Evolutionary conservation across 2,113 vertebrate genomes (phyloP).

Genomic region (Stercorarius parasiticus): DNA sequence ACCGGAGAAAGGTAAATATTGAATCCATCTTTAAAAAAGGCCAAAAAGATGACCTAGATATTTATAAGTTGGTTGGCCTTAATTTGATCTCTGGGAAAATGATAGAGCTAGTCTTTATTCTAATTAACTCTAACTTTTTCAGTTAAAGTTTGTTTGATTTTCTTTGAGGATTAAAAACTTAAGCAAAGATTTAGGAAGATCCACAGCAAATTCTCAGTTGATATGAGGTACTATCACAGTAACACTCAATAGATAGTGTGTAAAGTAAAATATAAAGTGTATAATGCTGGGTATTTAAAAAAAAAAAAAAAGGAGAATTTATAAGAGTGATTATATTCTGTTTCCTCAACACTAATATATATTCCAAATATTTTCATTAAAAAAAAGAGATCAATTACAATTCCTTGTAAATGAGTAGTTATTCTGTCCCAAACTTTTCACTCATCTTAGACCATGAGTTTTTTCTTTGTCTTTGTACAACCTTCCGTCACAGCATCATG

Average conservation of each 20-base stretch:
- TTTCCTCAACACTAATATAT: neutral
- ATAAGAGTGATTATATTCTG: neutral
- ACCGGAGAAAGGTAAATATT: neutral
- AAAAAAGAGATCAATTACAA: neutral
- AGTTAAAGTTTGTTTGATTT: neutral
- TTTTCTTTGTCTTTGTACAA: neutral
- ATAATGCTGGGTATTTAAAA: neutral
- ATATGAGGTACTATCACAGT: neutral
- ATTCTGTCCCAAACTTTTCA: neutral
- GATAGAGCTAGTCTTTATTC: neutral
- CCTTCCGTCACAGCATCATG: neutral
- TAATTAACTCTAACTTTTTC: neutral
- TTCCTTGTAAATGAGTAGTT: neutral
- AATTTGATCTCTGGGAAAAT: neutral
- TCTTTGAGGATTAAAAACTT: neutral
- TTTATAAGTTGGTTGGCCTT: neutral
- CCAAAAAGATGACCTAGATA: neutral
- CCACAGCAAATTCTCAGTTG: neutral
- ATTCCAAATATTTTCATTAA: neutral
- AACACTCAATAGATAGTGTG: neutral
- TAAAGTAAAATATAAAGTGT: neutral
- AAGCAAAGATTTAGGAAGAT: neutral
- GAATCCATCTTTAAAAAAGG: neutral
- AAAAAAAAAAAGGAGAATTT: rapidly evolving
- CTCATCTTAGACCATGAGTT: neutral